Evolutionary conservation across 2,797 vertebrate genomes (phyloP).

Genomic region (Crenichthys baileyi): DNA sequence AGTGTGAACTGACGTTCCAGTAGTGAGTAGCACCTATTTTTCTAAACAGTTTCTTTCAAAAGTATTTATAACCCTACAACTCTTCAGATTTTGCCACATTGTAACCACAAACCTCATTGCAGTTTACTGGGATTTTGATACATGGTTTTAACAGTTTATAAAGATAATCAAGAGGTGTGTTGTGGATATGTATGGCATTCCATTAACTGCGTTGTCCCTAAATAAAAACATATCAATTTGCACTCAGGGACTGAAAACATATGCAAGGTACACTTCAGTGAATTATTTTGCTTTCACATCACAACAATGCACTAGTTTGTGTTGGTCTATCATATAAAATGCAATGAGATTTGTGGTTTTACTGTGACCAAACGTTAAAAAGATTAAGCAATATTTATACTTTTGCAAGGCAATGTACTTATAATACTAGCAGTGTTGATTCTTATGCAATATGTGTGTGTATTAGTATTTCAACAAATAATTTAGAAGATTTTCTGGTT

Average conservation of each 20-base stretch:
- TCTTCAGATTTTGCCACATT: not conserved
- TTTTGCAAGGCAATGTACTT: not conserved
- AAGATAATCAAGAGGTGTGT: not conserved
- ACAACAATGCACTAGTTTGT: not conserved
- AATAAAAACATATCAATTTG: too few species aligned
- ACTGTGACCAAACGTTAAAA: not conserved
- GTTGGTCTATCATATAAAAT: not conserved
- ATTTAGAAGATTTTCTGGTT: not conserved
- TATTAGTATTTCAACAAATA: not conserved
- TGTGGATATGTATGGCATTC: not conserved
- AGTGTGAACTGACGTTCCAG: not conserved
- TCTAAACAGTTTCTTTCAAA: not conserved
- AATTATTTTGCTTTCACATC: not conserved
- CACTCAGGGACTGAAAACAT: too few species aligned
- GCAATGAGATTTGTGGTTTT: not conserved
- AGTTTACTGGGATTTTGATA: not conserved
- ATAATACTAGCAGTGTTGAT: not conserved
- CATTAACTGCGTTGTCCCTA: not conserved
- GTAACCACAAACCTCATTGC: not conserved
- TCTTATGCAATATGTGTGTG: not conserved
- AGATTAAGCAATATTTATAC: not conserved
- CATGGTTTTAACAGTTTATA: not conserved
- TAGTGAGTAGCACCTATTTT: not conserved
- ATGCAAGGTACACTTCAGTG: not conserved
- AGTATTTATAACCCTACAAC: not conserved